Base-by-base conservation (phyloP, 1,140 invertebrate genomes). In the Hypothenemus hampei region DNA sequence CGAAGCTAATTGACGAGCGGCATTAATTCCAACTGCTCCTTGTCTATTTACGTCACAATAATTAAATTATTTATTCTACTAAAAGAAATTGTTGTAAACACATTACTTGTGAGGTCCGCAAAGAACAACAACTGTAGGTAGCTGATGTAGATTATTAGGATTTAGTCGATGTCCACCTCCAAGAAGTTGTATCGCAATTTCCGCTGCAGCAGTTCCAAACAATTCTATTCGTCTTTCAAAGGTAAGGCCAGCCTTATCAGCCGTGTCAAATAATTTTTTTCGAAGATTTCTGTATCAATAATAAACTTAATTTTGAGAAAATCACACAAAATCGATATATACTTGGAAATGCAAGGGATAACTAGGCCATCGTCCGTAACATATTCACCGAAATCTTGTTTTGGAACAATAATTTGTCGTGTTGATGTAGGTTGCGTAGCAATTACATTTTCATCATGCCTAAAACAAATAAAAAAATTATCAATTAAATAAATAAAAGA, bases 391-490 rank as follows among this genome's bases (percentile, higher is more conserved):
- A 72, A 63, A 56, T 74, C 77, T 52, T 78, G 73, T 59, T 76
- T 75, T 26, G 88, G 84, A 37, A 89, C 79, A 57, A 76, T 73
- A 58, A 93, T 89, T 69, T 88, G 85, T 57, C 82, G 78, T 60
- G 82, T 78, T 21, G 78, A 77, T 18, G 79, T 77, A 11, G 83
- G 82, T 55, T 78, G 75, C 6, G 81, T 76, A 60, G 80, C 79
- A 49, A 93, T 76, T 20, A 93, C 78, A 76, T 91, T 93, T 73
- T 94, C 87, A 75, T 93, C 88, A 72, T 87, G 87, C 11, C 89
- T 78, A 52, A 23, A 31, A 23, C 13, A 52, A 35, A 49, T 41
- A 19, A 26, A 24, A 47, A 33, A 47, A 18, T 16, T 18, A 4
- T 6, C 10, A 37, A 16, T 37, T 37, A 16, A 16, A 3, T 16